Evolutionary conservation across 2,113 vertebrate genomes (phyloP), one percentile per base, ranked within the genome.

Genomic region (Dasyprocta punctata): DNA sequence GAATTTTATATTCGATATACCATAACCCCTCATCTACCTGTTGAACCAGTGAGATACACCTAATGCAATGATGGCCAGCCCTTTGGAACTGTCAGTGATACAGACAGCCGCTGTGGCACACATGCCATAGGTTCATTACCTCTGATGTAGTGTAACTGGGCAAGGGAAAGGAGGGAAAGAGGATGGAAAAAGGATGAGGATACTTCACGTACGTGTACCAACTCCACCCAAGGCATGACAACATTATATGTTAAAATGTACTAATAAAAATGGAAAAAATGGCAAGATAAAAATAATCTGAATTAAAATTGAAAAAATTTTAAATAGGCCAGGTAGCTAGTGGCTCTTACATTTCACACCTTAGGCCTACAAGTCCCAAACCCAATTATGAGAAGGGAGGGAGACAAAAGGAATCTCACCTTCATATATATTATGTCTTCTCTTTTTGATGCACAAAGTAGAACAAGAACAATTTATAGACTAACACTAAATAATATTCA

Each of bases 1-100:
- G n/a, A 90, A 58, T 83, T 93, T 56, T 89, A 89, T 91, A 63
- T 97, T 71, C 58, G 63, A 44, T 84, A 80, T 63, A 52, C 73
- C 88, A 80, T 93, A 78, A 78, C 20, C 33, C 38, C 41, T 54
- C 61, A 61, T 36, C 22, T 89, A 65, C 22, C 10, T 92, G 0
- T 85, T 93, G 36, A 94, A 19, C 47, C 26, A n/a, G 30, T 26
- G 10, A 26, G 38, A n/a, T 75, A 24, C 71, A 77, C 28, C 17
- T 81, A 77, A 44, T 77, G 41, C 44, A 49, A 47, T 47, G 44
- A 77, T 77, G 73, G 13, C 3, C 13, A 77, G 16, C 26, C 26
- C 30, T 77, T 44, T 30, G 14, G 73, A 47, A 28, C 26, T 77
- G 13, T 77, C 73, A 17, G 6, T 77, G 73, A 49, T 49, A 30